Evolutionary conservation across 2,797 vertebrate species (phyloP), one percentile per base, ranked within the genome.

Genomic region (Myotis vivesi): DNA sequence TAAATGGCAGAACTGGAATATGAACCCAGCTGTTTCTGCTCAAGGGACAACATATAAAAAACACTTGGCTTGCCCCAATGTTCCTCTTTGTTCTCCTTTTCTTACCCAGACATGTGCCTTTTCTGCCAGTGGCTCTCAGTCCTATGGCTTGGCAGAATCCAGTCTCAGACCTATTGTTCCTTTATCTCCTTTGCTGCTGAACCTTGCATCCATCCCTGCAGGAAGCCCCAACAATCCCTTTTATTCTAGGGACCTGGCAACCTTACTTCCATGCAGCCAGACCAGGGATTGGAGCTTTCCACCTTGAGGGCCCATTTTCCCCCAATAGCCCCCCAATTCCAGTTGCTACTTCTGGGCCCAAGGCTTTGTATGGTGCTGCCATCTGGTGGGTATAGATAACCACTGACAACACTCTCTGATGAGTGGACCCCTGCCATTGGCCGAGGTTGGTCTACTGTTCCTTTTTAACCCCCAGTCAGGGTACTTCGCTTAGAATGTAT

Each of bases 311-410:
- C 8, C 28, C 17, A 12, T 33, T 81, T 62, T 16, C 3, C 4
- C 66, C 28, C 1, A 28, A 13, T 38, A 55, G 33, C 5, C 44
- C 76, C 62, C 64, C 72, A 36, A 41, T 89, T 55, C n/a, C 57
- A 71, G 23, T 22, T 28, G 71, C 57, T 2, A 55, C 20, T 51
- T 93, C 87, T 71, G 28, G 81, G 22, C 89, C 46, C 36, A 57
- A 76, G 92, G 36, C 36, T 95, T 95, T 97, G 88, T 82, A 22
- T 16, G 41, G 94, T 97, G 96, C 95, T 97, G 96, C 96, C 97
- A 95, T 87, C 97, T 97, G 90, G 93, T 97, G 96, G 95, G 82
- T 38, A 64, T 11, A 86, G 55, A 44, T 90, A 79, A 80, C n/a
- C 92, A 94, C 82, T 92, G 85, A 91, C 69, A 66, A 20, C 36